These are phyloP conservation scores for Naja naja DNA, from an alignment of 2,113 vertebrate genomes.

Conservation along the genomic window DNA sequence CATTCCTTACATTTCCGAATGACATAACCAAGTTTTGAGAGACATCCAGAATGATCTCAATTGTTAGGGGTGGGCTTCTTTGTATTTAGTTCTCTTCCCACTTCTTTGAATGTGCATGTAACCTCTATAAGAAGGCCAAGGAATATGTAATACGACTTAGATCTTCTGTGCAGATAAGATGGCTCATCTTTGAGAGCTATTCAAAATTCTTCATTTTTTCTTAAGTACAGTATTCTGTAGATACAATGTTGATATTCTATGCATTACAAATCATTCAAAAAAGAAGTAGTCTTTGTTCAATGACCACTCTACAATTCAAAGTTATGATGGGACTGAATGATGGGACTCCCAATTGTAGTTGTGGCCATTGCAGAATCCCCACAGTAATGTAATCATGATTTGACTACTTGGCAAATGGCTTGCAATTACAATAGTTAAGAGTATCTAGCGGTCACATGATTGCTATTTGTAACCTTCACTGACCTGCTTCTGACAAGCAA, in stretches of 20 bases:
- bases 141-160: neutral
- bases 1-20: neutral
- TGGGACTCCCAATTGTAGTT: neutral
- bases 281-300: neutral
- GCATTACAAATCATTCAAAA: neutral
- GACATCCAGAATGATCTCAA: neutral
- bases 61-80: neutral
- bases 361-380: no score
- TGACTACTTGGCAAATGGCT: neutral
- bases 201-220: neutral
- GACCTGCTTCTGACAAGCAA: neutral
- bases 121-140: neutral
- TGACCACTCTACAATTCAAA: neutral
- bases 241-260: neutral
- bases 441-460: neutral
- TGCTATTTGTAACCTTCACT: neutral
- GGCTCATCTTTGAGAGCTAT: no score
- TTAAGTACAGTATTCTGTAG: neutral
- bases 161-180: no score
- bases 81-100: neutral
- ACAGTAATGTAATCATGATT: neutral
- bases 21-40: neutral
- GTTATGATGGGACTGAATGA: neutral
- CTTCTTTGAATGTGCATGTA: neutral
- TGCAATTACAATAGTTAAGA: neutral